These are phyloP conservation scores for Oopsacas minuta DNA, from an alignment of 37 sponge, comb jelly and placozoan species.

Conservation along the genomic window DNA sequence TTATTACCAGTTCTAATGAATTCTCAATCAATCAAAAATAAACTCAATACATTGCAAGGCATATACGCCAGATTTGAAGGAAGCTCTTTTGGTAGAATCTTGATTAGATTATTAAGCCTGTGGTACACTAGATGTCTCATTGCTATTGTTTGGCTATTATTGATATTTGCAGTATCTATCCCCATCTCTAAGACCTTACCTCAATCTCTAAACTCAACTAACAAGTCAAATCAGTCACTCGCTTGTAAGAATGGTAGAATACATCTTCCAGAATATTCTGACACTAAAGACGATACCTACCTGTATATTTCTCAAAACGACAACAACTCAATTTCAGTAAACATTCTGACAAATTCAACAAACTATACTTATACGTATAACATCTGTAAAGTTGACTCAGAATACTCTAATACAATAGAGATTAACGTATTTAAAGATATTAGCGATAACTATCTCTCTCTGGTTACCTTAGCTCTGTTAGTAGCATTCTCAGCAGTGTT, in stretches of 20 bases:
- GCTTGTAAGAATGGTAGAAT: not conserved
- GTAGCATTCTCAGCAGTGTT: not conserved
- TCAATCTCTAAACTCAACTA: not conserved
- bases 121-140: conserved; percentile 5
- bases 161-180: not conserved
- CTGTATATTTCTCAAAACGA: not conserved
- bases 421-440: not conserved
- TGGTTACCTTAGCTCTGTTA: not conserved
- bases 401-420: not conserved
- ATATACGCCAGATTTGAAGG: not conserved
- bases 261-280: too few species aligned
- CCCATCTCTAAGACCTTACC: not conserved
- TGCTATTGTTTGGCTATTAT: not conserved
- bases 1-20: too few species aligned
- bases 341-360: not conserved
- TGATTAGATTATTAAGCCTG: not conserved
- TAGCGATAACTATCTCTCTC: not conserved
- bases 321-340: not conserved
- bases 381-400: not conserved
- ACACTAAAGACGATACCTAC: too few species aligned
- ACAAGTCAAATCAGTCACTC: not conserved
- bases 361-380: not conserved
- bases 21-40: too few species aligned
- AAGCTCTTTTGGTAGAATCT: not conserved
- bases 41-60: too few species aligned